A percentile compares a stretch with the other conserved stretches of the same genome.
These are phyloP conservation scores for Agrochola lota DNA, from an alignment of 2,888 invertebrate species.

Conservation along the genomic window DNA sequence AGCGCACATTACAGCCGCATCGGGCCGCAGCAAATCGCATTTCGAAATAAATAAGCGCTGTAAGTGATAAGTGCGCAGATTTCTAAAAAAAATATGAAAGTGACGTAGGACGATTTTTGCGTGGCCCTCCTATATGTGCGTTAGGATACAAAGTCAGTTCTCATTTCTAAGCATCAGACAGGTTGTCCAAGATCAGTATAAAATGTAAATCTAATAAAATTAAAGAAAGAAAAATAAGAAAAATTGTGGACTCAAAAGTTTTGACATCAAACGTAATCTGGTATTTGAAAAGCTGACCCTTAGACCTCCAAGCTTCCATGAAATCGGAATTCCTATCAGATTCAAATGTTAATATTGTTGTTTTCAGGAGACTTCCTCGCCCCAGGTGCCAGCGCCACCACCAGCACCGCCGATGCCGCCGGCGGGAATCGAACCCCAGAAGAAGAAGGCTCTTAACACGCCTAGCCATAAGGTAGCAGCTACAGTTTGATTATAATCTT, in stretches of 20 bases:
- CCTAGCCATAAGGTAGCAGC: slow-evolving; percentile 92
- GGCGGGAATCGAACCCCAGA: slow-evolving; percentile 88
- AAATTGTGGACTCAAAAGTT: not conserved
- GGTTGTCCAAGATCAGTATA: not conserved
- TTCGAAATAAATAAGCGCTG: not conserved
- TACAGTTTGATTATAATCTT: not conserved
- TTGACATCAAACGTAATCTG: not conserved
- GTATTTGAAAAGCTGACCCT: not conserved
- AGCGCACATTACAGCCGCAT: not conserved
- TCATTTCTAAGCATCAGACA: not conserved
- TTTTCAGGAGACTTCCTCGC: slow-evolving; percentile 88
- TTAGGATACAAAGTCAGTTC: not conserved
- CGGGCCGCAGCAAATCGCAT: not conserved
- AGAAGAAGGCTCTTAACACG: slow-evolving; percentile 94
- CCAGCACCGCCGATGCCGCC: slow-evolving; percentile 86
- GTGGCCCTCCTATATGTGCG: not conserved
- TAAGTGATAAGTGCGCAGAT: not conserved
- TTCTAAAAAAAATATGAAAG: not conserved
- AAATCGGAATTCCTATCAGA: not conserved
- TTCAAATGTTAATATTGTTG: not conserved
- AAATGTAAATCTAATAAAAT: not conserved
- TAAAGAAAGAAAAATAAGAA: not conserved
- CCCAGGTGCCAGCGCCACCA: slow-evolving; percentile 89
- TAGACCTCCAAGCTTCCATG: not conserved
- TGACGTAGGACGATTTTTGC: not conserved